Evolutionary conservation across 1,140 invertebrate species (phyloP).

Genomic region (Agrilus planipennis): DNA sequence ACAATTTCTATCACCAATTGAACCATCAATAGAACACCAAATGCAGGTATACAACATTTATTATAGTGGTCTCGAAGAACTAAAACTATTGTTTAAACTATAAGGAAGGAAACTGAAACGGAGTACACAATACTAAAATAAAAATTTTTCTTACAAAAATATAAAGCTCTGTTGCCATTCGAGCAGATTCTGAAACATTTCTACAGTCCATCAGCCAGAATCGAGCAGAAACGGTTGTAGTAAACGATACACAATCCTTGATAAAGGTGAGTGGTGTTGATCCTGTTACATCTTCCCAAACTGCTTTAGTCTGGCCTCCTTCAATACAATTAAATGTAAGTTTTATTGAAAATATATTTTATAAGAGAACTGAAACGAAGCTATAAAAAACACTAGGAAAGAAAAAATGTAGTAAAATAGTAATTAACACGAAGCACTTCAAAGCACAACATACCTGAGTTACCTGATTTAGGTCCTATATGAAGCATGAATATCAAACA

Average conservation of each 20-base stretch:
- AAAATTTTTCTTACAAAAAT: slow-evolving; percentile 52
- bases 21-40: too few relatives aligned
- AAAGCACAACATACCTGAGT: slow-evolving; percentile 31
- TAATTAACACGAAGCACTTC: not conserved
- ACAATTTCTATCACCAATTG: too few relatives aligned
- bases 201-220: slow-evolving; percentile 98
- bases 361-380: not conserved
- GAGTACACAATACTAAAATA: too few relatives aligned
- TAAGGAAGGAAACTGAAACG: too few relatives aligned
- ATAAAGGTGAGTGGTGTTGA: slow-evolving; percentile 89
- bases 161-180: slow-evolving; percentile 91
- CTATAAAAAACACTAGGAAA: not conserved
- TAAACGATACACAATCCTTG: slow-evolving; percentile 93
- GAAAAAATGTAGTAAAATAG: not conserved
- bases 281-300: slow-evolving; percentile 96
- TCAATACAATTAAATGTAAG: slow-evolving; percentile 14
- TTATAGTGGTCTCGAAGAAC: too few relatives aligned
- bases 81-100: too few relatives aligned
- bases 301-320: slow-evolving; percentile 87
- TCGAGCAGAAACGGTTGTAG: slow-evolving; percentile 89
- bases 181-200: slow-evolving; percentile 82
- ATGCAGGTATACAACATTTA: too few relatives aligned
- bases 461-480: slow-evolving; percentile 37
- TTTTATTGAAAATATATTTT: not conserved
- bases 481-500: slow-evolving; percentile 33